Conservation (phyloP, 2,888 invertebrate genomes). For the Steinernema hermaphroditum region DNA sequence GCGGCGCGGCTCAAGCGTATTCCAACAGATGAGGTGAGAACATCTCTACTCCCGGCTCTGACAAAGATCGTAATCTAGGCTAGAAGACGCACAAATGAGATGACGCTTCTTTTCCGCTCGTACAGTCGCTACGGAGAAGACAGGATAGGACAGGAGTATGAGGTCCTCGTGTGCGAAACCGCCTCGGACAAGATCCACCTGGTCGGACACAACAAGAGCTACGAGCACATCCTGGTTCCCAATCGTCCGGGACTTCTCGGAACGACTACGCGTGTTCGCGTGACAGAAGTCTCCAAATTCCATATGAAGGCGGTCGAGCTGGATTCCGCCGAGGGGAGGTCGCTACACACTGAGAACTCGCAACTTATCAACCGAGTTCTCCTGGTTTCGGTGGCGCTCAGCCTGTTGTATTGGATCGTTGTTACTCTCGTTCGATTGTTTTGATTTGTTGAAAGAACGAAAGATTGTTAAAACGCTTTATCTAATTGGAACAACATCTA, state of each 20-base stretch:
- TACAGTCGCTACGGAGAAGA: slow-evolving; percentile 80
- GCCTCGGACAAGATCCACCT: slow-evolving; percentile 86
- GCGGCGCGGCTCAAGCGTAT: slow-evolving; percentile 86
- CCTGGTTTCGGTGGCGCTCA: slow-evolving; percentile 21
- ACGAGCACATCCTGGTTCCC: slow-evolving; percentile 77
- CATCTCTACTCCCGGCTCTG: background rate
- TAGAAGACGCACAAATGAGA: slow-evolving; percentile 82
- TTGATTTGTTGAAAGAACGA: slow-evolving; percentile 30
- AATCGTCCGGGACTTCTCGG: slow-evolving; percentile 48
- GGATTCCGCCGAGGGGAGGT: background rate
- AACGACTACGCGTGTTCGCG: slow-evolving; percentile 50
- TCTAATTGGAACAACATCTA: slow-evolving; percentile 67
- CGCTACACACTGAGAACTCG: background rate
- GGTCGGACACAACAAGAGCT: slow-evolving; percentile 91
- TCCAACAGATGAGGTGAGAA: slow-evolving; percentile 75
- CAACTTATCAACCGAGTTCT: slow-evolving; percentile 16
- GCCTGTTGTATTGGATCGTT: slow-evolving; percentile 12
- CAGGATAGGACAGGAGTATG: slow-evolving; percentile 68
- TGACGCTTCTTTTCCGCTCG: slow-evolving; percentile 84
- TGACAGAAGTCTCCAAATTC: slow-evolving; percentile 60
- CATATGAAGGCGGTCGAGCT: slow-evolving; percentile 53
- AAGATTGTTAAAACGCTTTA: background rate
- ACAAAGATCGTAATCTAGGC: slow-evolving; percentile 71
- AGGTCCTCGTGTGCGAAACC: slow-evolving; percentile 86
- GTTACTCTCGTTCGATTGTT: slow-evolving; percentile 25